Evolutionary conservation across 2,797 vertebrate species (phyloP).

Genomic region (Lepilemur ruficaudatus): DNA sequence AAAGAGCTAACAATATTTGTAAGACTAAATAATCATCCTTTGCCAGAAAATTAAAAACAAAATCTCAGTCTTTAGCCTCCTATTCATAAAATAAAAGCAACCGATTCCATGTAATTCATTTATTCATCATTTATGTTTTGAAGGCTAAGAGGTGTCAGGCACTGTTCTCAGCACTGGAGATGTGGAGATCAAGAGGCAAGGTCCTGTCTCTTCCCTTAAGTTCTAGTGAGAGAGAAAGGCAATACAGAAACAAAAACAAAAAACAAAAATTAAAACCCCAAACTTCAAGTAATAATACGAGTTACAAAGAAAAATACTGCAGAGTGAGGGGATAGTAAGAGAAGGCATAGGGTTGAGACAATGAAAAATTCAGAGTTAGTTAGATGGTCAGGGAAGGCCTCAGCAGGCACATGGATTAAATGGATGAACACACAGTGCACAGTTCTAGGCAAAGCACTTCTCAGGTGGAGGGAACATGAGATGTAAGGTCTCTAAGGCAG

Average conservation of each 20-base stretch:
- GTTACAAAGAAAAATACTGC: background rate
- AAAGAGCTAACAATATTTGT: background rate
- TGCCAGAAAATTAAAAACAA: background rate
- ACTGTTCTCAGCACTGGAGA: background rate
- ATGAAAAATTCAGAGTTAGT: background rate
- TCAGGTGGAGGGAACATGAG: background rate
- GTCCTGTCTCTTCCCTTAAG: background rate
- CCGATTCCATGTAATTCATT: background rate
- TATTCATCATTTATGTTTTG: background rate
- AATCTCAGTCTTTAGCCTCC: background rate
- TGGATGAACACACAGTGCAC: rapidly evolving
- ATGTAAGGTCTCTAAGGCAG: background rate
- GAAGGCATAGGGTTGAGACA: no score
- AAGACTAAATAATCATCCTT: background rate
- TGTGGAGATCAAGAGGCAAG: background rate
- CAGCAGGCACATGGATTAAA: background rate
- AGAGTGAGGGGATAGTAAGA: background rate
- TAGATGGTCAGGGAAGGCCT: background rate
- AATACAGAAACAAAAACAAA: background rate
- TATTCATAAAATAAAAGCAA: background rate
- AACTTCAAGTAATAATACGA: background rate
- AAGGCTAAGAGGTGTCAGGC: background rate
- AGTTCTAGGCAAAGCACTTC: background rate
- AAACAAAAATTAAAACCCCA: background rate
- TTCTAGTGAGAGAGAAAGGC: background rate